Percentiles rank a stretch among this genome's conserved stretches.
Evolutionary conservation across 64 coral and sea anemone genomes (phyloP).

Genomic region (Dendrophyllia cribrosa): DNA sequence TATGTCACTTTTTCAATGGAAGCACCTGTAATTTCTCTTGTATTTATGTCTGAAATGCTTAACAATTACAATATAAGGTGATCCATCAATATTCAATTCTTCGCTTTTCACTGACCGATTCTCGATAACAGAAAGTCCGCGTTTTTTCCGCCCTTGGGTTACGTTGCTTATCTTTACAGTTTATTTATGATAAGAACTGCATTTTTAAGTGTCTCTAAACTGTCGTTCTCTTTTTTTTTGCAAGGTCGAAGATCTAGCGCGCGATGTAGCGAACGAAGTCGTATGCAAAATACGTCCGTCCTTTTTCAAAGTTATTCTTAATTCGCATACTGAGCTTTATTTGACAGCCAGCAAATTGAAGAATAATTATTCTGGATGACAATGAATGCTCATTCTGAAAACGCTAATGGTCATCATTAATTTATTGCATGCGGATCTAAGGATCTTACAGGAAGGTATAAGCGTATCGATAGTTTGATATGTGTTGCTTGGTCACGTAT

Average conservation of each 20-base stretch:
- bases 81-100: slow-evolving; percentile 2
- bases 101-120: not conserved
- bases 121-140: not conserved
- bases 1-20: slow-evolving; percentile 22
- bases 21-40: slow-evolving; percentile 22
- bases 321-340: not conserved
- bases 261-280: not conserved
- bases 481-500: not conserved
- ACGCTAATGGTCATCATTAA: not conserved
- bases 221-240: too few relatives aligned
- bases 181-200: not conserved
- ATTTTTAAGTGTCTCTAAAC: too few relatives aligned
- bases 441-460: too few relatives aligned
- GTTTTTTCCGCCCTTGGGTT: too few relatives aligned
- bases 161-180: not conserved
- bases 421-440: not conserved
- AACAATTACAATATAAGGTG: slow-evolving; percentile 18
- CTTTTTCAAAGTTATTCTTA: not conserved
- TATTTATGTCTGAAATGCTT: slow-evolving; percentile 9
- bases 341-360: not conserved
- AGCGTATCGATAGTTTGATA: not conserved
- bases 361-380: not conserved
- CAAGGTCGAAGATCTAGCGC: not conserved
- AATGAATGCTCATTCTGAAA: not conserved
- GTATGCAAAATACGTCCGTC: not conserved